Conservation (phyloP, 2,888 invertebrate genomes). For the Melanotus villosus region DNA sequence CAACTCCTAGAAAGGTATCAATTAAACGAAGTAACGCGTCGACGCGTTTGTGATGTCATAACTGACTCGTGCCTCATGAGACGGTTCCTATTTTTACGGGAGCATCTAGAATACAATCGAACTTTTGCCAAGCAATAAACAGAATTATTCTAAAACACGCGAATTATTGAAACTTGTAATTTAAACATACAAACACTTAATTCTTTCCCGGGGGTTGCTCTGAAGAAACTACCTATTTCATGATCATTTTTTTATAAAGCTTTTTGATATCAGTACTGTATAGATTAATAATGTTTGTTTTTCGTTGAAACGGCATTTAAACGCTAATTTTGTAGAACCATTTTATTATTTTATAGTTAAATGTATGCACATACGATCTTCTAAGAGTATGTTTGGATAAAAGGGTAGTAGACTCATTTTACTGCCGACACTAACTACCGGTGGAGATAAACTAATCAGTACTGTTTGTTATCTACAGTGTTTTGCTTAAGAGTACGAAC, state of each 20-base stretch:
- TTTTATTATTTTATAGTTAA: too few species aligned
- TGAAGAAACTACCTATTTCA: too few species aligned
- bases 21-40: slow-evolving; percentile 52
- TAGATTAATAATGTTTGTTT: too few species aligned
- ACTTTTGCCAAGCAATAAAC: slow-evolving; percentile 52
- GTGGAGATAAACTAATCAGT: slow-evolving; percentile 47
- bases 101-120: slow-evolving; percentile 56
- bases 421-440: slow-evolving; percentile 47
- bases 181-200: too few species aligned
- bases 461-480: slow-evolving; percentile 29
- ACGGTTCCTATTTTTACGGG: slow-evolving; percentile 56
- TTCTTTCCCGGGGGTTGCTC: too few species aligned
- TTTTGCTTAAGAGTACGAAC: slow-evolving; percentile 22
- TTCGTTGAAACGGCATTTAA: too few species aligned
- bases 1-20: slow-evolving; percentile 62
- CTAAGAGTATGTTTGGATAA: not conserved
- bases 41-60: slow-evolving; percentile 58
- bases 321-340: not conserved
- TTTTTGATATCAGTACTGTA: too few species aligned
- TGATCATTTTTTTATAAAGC: too few species aligned
- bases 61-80: slow-evolving; percentile 57
- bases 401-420: slow-evolving; percentile 17
- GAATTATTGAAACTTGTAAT: too few species aligned
- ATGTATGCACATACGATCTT: not conserved
- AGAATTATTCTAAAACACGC: slow-evolving; percentile 33